Evolutionary conservation across 2,888 invertebrate species (phyloP).

Genomic region (Cataglyphis albicans): DNA sequence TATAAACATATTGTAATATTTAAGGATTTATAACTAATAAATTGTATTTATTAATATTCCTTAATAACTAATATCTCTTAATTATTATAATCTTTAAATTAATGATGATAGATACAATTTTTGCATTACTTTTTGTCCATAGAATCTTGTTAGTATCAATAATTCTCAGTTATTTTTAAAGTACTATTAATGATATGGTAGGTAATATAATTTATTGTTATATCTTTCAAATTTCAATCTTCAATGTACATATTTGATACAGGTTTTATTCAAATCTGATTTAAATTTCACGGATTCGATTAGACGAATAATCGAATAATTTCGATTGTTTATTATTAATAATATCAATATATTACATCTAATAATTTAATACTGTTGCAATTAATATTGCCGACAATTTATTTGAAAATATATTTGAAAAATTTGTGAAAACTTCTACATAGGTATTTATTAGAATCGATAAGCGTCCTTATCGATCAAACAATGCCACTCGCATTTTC

Average conservation of each 20-base stretch:
- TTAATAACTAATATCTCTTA: not conserved
- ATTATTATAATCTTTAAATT: not conserved
- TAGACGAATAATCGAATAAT: too few relatives aligned
- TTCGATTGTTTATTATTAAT: too few relatives aligned
- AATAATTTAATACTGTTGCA: too few relatives aligned
- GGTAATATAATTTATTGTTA: not conserved
- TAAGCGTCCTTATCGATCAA: constrained; percentile 68
- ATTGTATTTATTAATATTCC: constrained; percentile 13
- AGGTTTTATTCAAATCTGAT: too few relatives aligned
- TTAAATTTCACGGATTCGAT: too few relatives aligned
- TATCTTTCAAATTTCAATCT: too few relatives aligned
- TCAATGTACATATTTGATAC: too few relatives aligned
- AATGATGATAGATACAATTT: not conserved
- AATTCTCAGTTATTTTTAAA: not conserved
- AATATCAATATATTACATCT: too few relatives aligned
- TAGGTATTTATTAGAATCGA: not conserved
- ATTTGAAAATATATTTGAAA: too few relatives aligned
- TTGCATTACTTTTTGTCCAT: not conserved
- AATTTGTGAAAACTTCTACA: not conserved
- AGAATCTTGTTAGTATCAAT: not conserved
- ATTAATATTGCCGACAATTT: too few relatives aligned
- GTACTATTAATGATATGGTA: not conserved
- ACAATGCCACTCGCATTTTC: constrained; percentile 65
- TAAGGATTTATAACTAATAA: constrained; percentile 25
- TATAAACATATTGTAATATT: not conserved